Base-by-base conservation (phyloP, 35 echinoderm and acorn worm genomes). In the Ophioderma brevispina region DNA sequence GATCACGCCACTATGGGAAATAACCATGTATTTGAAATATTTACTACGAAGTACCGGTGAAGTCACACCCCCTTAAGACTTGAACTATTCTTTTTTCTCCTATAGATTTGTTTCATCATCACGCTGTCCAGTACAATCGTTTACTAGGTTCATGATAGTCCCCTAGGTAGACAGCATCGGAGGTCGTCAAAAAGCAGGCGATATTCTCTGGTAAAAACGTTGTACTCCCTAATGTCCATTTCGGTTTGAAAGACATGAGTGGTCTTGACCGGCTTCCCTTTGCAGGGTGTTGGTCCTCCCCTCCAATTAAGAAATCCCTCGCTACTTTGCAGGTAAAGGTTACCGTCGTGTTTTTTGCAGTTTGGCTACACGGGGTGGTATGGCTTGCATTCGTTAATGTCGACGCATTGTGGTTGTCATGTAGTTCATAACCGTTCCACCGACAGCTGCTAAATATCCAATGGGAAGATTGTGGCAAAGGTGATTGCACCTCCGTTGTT, bases 401-500 rank as follows among this genome's bases (percentile, higher is more conserved):
- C 93, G 28, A 87, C 52, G 37, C 93, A 95, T 6, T 37, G 13
- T 50, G 82, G 28, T 82, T 33, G 31, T 81, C 64, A 31, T 75
- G 78, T n/a, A 95, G 84, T 36, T 91, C 76, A 31, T n/a, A 77
- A 95, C 39, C 93, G 88, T 0, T 0, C 46, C 33, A 41, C 93
- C n/a, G n/a, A 95, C 0, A 75, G 43, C 64, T 89, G n/a, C 91
- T 50, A 81, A 78, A 35, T 38, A 36, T 14, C 88, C 89, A 40
- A 82, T 91, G 4, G 80, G 39, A 8, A 95, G 84, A 41, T 95
- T 87, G 18, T 35, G n/a, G 35, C 93, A 95, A 0, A 10, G 34
- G 35, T 77, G 41, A 38, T 41, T n/a, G 85, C 93, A 95, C 84
- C 89, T 36, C 89, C 88, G 3, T 81, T 95, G 78, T 87, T 83